Base-by-base conservation (phyloP, 1,140 invertebrate genomes). In the Coenobita brevimanus region DNA sequence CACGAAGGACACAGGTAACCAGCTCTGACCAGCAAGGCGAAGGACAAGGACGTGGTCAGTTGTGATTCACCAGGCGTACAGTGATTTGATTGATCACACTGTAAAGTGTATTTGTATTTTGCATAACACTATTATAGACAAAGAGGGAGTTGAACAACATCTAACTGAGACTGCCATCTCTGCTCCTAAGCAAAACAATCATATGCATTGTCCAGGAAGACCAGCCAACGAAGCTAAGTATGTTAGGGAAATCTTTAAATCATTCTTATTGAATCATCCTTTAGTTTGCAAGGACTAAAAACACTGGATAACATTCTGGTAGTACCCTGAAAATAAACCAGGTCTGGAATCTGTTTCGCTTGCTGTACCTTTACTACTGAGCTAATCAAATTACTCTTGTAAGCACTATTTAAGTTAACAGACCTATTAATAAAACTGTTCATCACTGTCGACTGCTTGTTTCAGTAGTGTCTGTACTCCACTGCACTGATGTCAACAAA, bases 81-180 rank as follows among this genome's bases (percentile, higher is more conserved):
- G n/a, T n/a, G 33, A 81, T 60, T 80, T 62, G 54, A 41, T 80
- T 67, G 54, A 67, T 38, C 85, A 60, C 62, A 88, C 83, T 71
- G 62, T 88, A 73, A 83, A 88, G 38, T 62, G 75, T 78, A 87
- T 80, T 3, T 81, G n/a, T 6, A n/a, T n/a, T n/a, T n/a, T n/a
- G n/a, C 76, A 71, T 57, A 88, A 85, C 62, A 84, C 86, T 30
- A 88, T 88, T n/a, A 82, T 8, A 71, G 79, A 88, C 54, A 83
- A 73, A 79, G 85, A 87, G 3, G 73, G 85, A 1, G 64, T 81
- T 82, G 85, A 67, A 60, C 0, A 82, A 33, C 79, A 64, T 64
- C 57, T 82, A 62, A 81, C 69, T 57, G 73, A 80, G 54, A 60
- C 84, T 81, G 71, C n/a, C n/a, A n/a, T n/a, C n/a, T n/a, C n/a